phyloP scores from a whole-genome alignment of 2,888 invertebrate species.

The Alentia gelatinosa region DNA sequence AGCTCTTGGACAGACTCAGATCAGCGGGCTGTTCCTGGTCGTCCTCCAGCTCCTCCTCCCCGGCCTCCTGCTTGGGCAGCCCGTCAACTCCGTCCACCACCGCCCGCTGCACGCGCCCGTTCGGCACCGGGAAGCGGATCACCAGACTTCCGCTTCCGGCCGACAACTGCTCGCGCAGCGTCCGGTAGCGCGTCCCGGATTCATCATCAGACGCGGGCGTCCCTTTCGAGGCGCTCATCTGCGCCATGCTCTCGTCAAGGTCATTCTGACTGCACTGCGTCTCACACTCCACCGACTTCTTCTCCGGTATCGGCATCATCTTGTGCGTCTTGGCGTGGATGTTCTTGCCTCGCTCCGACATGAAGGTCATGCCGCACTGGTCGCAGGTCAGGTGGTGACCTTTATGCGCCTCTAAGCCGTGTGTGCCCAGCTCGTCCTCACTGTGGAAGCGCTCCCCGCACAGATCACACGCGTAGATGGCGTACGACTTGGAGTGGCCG shows the following conservation, averaged over 20 bases:
- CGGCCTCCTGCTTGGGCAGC: not conserved
- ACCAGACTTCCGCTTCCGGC: not conserved
- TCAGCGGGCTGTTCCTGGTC: not conserved
- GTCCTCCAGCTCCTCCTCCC: not conserved
- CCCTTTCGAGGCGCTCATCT: not conserved
- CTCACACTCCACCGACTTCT: slow-evolving; percentile 48
- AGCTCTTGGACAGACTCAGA: not conserved
- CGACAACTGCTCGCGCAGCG: slow-evolving; percentile 28
- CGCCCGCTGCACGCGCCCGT: not conserved
- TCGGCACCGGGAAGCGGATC: not conserved
- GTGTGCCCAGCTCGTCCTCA: slow-evolving; percentile 26
- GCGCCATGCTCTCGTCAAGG: not conserved
- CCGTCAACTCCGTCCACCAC: not conserved
- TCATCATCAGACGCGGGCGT: not conserved
- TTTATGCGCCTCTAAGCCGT: slow-evolving; percentile 24
- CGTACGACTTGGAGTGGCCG: slow-evolving; percentile 40
- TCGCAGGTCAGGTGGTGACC: slow-evolving; percentile 46
- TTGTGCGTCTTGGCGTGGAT: slow-evolving; percentile 52
- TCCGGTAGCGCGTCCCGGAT: not conserved
- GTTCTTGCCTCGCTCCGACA: slow-evolving; percentile 46
- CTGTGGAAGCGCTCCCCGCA: slow-evolving; percentile 40
- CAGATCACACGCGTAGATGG: slow-evolving; percentile 45
- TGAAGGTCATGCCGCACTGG: slow-evolving; percentile 48
- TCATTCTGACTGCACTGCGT: slow-evolving; percentile 31
- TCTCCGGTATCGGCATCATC: slow-evolving; percentile 44